A percentile compares a stretch with the other conserved stretches of the same genome.
These are phyloP conservation scores for Andrena dorsata DNA, from an alignment of 2,888 invertebrate species.

Conservation along the genomic window DNA sequence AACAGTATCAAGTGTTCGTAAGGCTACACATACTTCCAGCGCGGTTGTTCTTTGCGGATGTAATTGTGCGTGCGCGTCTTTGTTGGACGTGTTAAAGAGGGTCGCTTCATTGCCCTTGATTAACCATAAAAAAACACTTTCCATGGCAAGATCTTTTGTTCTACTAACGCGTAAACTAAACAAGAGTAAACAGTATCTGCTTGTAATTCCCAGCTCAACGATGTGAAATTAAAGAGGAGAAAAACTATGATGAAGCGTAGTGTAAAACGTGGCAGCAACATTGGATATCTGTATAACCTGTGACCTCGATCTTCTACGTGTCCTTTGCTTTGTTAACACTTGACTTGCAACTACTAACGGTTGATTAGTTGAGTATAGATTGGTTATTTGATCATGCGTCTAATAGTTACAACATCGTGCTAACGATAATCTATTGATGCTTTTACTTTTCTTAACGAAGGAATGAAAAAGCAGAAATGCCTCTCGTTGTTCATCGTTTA, in stretches of 20 bases:
- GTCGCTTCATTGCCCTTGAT: conserved; percentile 31
- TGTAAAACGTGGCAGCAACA: not conserved
- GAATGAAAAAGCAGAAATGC: no score
- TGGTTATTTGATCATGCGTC: not conserved
- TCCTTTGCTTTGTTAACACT: not conserved
- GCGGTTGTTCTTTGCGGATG: conserved; percentile 44
- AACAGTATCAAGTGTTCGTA: conserved; percentile 25
- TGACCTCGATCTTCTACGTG: not conserved
- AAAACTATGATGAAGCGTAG: conserved; percentile 29
- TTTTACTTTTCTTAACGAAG: not conserved
- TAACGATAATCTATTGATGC: not conserved
- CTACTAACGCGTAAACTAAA: conserved; percentile 42
- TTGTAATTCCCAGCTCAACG: conserved; percentile 15
- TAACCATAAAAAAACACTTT: conserved; percentile 22
- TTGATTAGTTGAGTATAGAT: not conserved
- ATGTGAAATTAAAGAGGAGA: conserved; percentile 33
- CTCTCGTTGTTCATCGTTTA: not conserved
- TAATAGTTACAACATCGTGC: not conserved
- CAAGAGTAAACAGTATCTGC: conserved; percentile 24
- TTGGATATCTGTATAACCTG: not conserved
- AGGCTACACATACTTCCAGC: not conserved
- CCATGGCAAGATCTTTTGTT: conserved; percentile 26
- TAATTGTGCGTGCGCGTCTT: conserved; percentile 42
- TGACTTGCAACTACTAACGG: not conserved
- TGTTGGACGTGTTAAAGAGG: conserved; percentile 34